These are phyloP conservation scores for Poeciliopsis turrubarensis DNA, from an alignment of 2,113 vertebrate genomes.

Conservation along the genomic window DNA sequence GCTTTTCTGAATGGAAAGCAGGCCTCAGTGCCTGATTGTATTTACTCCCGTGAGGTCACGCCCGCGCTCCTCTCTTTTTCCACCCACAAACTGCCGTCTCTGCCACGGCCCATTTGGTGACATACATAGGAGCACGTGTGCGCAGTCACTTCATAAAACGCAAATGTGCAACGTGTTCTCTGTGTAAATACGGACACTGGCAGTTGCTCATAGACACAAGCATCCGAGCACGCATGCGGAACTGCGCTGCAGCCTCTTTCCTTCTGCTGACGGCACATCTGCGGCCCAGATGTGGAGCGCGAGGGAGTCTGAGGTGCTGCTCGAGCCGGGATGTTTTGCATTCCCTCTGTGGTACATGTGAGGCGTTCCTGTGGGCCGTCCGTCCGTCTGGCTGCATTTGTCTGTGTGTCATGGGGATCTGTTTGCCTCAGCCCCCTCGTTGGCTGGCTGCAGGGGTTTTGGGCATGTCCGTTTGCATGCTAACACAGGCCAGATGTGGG, in stretches of 20 bases:
- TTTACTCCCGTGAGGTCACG: conserved; percentile 26
- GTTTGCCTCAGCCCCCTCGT: conserved; percentile 59
- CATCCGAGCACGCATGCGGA: conserved; percentile 37
- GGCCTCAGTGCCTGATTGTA: conserved; percentile 60
- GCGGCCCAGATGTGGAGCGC: conserved; percentile 69
- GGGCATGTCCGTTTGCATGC: conserved; percentile 45
- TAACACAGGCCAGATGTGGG: conserved; percentile 63
- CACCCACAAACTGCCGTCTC: conserved; percentile 37
- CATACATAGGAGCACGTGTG: conserved; percentile 59
- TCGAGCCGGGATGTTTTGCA: conserved; percentile 72
- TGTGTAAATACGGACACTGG: conserved; percentile 46
- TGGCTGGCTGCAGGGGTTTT: conserved; percentile 54
- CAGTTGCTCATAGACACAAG: conserved; percentile 26
- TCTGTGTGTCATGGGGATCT: conserved; percentile 62
- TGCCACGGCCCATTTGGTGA: conserved; percentile 54
- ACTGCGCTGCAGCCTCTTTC: conserved; percentile 20
- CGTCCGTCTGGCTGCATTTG: conserved; percentile 60
- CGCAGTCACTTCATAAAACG: conserved; percentile 30
- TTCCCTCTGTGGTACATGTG: conserved; percentile 67
- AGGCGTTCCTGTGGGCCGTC: conserved; percentile 66
- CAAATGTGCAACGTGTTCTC: conserved; percentile 20
- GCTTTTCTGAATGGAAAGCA: conserved; percentile 38
- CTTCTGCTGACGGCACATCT: conserved; percentile 59
- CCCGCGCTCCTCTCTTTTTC: conserved; percentile 36
- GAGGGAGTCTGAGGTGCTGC: conserved; percentile 46